Base-by-base conservation (phyloP, 1,140 invertebrate genomes). In the Ceratina calcarata region DNA sequence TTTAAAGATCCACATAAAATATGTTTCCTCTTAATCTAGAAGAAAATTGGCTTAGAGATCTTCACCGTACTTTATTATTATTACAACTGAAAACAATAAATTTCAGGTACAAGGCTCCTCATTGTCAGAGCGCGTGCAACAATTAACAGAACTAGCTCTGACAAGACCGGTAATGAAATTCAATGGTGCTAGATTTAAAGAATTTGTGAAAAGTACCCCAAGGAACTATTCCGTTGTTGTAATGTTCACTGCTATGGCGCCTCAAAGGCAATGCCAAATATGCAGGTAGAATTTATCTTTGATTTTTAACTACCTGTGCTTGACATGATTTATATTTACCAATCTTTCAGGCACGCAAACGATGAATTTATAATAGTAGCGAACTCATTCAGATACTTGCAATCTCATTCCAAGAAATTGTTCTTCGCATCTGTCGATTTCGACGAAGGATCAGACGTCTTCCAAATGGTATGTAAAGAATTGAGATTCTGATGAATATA, bases 371-470 rank as follows among this genome's bases (percentile, higher is more conserved):
- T 96, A 67, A 97, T 99, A 86, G 96, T 99, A 3, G 99, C 99
- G 7, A 99, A 99, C 93, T 99, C 99, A 0, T 99, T 98, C 93
- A 94, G 98, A 24, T 99, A 98, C 90, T 97, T 98, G 3, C 96
- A 97, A 84, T 93, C 95, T 18, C 97, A 96, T 92, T 97, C 96
- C 0, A 99, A 98, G 90, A 97, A 97, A 90, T 91, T 99, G 32
- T 99, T 99, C 94, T 99, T 99, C 93, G 98, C 97, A 49, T 95
- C 99, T 93, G 98, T 99, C 60, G 99, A 99, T 93, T 99, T 99
- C 94, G 99, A 99, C 94, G 99, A 99, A 91, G 98, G 98, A 13
- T 97, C 98, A 61, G 98, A 99, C 93, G 97, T 99, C 32, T 99
- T 99, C 94, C 97, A 98, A 94, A 94, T 96, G 95, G 97, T 98